Evolutionary conservation across 2,888 invertebrate genomes (phyloP), one percentile per base, ranked within the genome.

Genomic region (Prosopocoilus inquinatus): DNA sequence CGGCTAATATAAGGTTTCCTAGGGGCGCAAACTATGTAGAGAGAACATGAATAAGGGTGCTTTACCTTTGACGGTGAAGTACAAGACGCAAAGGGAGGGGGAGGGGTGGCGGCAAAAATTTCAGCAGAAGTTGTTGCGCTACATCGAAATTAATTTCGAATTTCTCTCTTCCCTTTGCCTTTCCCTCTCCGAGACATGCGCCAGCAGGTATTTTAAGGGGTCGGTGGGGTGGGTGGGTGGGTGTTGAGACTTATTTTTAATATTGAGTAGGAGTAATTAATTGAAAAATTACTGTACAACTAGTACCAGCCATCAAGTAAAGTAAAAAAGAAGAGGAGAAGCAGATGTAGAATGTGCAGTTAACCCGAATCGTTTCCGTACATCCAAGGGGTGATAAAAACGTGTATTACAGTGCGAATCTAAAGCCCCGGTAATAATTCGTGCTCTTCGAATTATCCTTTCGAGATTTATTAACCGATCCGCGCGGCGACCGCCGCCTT

Each of bases 1-100:
- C 66, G 61, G 63, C 64, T 67, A 69, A 67, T 69, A 69, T 67
- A 69, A 67, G 68, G 68, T 69, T 69, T 69, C 67, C 65, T 61
- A 62, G 63, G 62, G 62, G 63, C 61, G 61, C 59, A 64, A 58
- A 61, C 61, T 55, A 50, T 58, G 57, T 57, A 51, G 43, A 43
- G 55, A 49, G 49, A 50, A 63, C 59, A 59, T 53, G 48, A 59
- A 56, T 52, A 57, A 57, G 57, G 55, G 50, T 58, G 55, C 57
- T 59, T 46, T 55, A 61, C 58, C 59, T 53, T 54, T 51, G 12
- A 15, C n/a, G 12, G 12, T 16, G 12, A 8, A 41, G 7, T 41
- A 9, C 41, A 9, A 15, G 41, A 41, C 20, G 20, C 20, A 5
- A 28, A 7, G 20, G 20, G 20, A 28, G 20, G 20, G 20, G 16